Evolutionary conservation across 2,888 invertebrate species (phyloP).

Genomic region (Zaprionus obscuricornis): DNA sequence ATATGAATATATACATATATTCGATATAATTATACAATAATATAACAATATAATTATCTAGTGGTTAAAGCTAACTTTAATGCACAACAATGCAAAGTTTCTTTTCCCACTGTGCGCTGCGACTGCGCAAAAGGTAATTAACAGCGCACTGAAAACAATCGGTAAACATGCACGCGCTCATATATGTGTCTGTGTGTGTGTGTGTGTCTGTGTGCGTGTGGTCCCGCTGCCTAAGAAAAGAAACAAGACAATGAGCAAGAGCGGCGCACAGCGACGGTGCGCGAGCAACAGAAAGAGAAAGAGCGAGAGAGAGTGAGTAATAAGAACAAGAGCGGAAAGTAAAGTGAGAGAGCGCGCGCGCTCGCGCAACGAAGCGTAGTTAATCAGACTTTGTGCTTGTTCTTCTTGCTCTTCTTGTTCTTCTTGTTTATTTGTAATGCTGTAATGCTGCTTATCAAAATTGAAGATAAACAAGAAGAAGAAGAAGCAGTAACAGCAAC

Average conservation of each 20-base stretch:
- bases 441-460: conserved; percentile 29
- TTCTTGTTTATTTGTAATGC: conserved; percentile 2
- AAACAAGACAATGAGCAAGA: too few species aligned
- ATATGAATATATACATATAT: too few species aligned
- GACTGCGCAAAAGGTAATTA: conserved; percentile 35
- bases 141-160: conserved; percentile 41
- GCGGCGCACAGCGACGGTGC: too few species aligned
- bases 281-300: conserved; percentile 4
- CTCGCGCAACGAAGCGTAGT: background rate
- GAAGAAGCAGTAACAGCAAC: conserved; percentile 6
- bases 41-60: too few species aligned
- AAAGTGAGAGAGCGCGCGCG: too few species aligned
- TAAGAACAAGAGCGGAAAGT: too few species aligned
- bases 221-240: too few species aligned
- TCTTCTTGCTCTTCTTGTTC: background rate
- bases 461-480: background rate
- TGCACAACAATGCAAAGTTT: too few species aligned
- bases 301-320: conserved; percentile 17
- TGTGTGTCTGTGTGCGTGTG: too few species aligned
- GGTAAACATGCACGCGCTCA: conserved; percentile 32
- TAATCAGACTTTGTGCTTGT: background rate
- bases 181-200: too few species aligned
- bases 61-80: background rate
- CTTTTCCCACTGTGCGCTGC: conserved; percentile 39
- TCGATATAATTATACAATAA: too few species aligned